phyloP scores from a whole-genome alignment of 2,113 vertebrate genomes.

The Hiodon tergisus region DNA sequence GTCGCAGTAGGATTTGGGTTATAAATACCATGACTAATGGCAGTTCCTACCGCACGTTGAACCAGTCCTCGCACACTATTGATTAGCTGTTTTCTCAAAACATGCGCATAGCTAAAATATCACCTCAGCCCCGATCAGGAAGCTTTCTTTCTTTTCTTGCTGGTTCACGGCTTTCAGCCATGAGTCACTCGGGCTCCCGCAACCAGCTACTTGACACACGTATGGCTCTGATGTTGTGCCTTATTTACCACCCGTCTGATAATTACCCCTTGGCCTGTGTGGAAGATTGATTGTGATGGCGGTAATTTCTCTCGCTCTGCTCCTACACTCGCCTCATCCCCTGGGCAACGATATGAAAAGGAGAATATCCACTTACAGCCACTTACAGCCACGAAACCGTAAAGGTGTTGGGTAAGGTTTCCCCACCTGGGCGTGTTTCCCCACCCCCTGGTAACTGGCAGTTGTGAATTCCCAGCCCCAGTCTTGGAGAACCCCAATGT shows the following conservation, averaged over 20 bases:
- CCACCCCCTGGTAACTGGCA: no score
- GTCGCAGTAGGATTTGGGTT: background rate
- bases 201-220: background rate
- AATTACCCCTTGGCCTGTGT: background rate
- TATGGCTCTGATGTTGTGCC: background rate
- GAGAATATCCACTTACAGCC: background rate
- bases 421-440: no score
- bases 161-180: background rate
- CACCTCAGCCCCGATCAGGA: background rate
- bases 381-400: background rate
- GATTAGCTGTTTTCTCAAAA: conserved; percentile 7
- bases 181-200: background rate
- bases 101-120: background rate
- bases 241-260: background rate
- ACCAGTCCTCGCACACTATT: background rate
- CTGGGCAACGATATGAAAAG: background rate
- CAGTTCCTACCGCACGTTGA: background rate
- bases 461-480: no score
- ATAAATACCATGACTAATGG: background rate
- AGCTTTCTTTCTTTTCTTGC: background rate
- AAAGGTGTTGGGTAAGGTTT: no score
- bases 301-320: conserved; percentile 1
- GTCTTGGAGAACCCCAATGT: no score
- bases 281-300: background rate
- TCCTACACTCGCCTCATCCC: background rate